Conservation (phyloP, 2,113 vertebrate species). For the Haplochromis burtoni region DNA sequence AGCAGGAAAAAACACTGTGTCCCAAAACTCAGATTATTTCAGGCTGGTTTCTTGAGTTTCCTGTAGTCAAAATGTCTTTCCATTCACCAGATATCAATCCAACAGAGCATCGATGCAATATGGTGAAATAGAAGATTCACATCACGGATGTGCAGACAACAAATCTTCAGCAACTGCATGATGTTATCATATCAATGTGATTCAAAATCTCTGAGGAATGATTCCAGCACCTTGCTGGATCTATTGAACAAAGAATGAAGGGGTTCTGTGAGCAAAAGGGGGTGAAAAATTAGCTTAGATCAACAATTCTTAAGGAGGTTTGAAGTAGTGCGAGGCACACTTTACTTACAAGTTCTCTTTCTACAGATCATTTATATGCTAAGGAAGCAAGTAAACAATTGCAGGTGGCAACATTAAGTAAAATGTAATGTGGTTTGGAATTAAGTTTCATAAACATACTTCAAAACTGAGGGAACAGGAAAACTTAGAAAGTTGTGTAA, state of each 20-base stretch:
- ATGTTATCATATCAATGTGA: not conserved
- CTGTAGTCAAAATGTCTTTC: not conserved
- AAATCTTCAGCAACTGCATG: not conserved
- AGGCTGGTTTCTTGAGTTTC: not conserved
- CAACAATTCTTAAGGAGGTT: not conserved
- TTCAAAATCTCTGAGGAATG: not conserved
- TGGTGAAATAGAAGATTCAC: not conserved
- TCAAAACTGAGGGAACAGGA: not conserved
- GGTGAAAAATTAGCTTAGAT: not conserved
- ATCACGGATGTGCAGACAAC: not conserved
- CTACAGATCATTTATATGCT: not conserved
- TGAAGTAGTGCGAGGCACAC: not conserved
- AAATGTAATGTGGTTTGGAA: not conserved
- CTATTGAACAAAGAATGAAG: not conserved
- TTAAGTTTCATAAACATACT: not conserved
- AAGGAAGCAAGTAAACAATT: not conserved
- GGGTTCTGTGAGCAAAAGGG: not conserved
- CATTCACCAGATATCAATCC: not conserved
- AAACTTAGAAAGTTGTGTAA: not conserved
- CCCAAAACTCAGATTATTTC: fast-evolving
- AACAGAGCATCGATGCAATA: not conserved
- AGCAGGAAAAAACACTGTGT: not conserved
- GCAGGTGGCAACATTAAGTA: not conserved
- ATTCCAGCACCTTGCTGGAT: not conserved
- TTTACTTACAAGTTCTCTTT: not conserved